phyloP scores from a whole-genome alignment of 2,113 vertebrate species.

The Tragelaphus strepsiceros region DNA sequence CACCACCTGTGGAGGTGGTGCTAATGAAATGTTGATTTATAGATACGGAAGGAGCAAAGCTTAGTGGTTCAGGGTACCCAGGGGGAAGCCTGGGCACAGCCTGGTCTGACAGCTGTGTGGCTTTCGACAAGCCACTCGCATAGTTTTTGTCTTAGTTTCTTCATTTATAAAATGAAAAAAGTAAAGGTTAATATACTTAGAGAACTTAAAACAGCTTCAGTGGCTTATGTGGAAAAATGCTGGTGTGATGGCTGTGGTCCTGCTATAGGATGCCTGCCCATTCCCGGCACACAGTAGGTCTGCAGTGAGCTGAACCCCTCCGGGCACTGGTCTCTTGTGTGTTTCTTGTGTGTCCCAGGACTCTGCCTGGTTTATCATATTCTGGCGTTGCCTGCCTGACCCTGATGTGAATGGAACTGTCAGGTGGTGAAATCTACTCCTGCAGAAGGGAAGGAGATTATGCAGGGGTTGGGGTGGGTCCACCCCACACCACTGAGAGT shows the following conservation, averaged over 20 bases:
- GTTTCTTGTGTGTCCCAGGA: neutral
- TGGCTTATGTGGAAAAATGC: too few relatives aligned
- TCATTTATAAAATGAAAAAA: neutral
- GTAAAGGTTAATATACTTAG: neutral
- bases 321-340: neutral
- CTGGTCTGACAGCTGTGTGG: neutral
- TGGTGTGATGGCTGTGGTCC: neutral
- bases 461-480: neutral
- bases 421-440: neutral
- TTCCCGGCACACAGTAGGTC: neutral
- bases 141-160: neutral
- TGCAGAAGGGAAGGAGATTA: accelerated
- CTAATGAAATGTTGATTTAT: neutral
- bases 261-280: neutral
- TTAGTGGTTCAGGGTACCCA: too few relatives aligned
- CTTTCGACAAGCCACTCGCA: neutral
- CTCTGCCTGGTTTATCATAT: neutral
- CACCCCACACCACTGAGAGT: too few relatives aligned
- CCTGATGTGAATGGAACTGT: too few relatives aligned
- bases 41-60: accelerated
- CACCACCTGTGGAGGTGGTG: neutral
- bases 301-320: neutral
- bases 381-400: neutral
- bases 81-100: neutral
- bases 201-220: neutral